These are phyloP conservation scores for Actinostola sp. DNA, from an alignment of 92 coral and sea anemone species.

Conservation along the genomic window DNA sequence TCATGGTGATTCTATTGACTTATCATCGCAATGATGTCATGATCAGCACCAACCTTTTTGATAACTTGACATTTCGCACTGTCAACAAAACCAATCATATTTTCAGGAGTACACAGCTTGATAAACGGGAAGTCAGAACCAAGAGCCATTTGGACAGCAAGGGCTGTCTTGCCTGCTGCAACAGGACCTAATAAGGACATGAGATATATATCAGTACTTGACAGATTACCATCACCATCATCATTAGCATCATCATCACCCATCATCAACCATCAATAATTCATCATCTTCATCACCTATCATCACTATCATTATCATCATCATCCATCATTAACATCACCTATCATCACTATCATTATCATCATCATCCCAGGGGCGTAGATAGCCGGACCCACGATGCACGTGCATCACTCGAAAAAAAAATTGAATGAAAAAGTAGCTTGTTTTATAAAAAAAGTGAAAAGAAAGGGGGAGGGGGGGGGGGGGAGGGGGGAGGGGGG, in stretches of 20 bases:
- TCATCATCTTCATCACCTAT: neutral
- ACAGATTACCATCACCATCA: neutral
- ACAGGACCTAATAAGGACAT: constrained; percentile 78
- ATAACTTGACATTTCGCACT: constrained; percentile 89
- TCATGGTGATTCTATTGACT: too few relatives aligned
- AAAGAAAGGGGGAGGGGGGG: too few relatives aligned
- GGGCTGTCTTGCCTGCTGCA: constrained; percentile 96
- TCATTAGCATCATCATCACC: constrained; percentile 1
- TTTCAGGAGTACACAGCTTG: constrained; percentile 93
- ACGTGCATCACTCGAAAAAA: too few relatives aligned
- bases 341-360: neutral
- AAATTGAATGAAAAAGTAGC: too few relatives aligned
- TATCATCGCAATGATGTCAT: neutral
- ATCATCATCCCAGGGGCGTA: constrained; percentile 4
- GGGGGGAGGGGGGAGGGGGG: too few relatives aligned
- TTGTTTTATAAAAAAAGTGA: too few relatives aligned
- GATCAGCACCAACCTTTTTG: constrained; percentile 63
- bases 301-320: neutral
- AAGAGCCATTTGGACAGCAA: constrained; percentile 98
- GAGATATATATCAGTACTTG: neutral
- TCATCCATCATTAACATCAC: neutral
- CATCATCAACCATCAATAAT: too few relatives aligned
- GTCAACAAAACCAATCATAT: constrained; percentile 98
- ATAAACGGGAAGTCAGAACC: constrained; percentile 93
- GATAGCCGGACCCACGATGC: too few relatives aligned